A percentile compares a stretch with the other conserved stretches of the same genome.
phyloP scores from a whole-genome alignment of 2,888 invertebrate species.

The Apotomis capreana region DNA sequence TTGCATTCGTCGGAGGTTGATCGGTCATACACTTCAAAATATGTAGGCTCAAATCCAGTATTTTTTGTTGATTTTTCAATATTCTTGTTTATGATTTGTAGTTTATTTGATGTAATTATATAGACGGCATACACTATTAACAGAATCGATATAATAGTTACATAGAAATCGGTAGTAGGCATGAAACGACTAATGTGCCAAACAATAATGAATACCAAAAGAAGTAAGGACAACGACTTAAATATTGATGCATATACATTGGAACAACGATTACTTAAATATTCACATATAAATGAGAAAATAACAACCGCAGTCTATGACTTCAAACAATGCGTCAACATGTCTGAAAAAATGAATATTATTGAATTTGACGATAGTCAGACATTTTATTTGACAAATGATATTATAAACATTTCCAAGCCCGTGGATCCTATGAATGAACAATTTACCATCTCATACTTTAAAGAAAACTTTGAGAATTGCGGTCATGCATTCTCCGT shows the following conservation, averaged over 20 bases:
- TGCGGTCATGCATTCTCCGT: neutral
- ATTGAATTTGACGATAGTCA: neutral
- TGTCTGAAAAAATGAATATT: neutral
- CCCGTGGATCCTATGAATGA: neutral
- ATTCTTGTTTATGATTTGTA: neutral
- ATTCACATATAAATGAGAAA: neutral
- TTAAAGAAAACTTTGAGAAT: neutral
- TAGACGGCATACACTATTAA: neutral
- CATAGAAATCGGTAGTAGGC: neutral
- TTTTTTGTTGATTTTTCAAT: neutral
- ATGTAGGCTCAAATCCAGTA: too few relatives aligned
- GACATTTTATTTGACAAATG: conserved; percentile 3
- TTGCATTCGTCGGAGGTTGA: too few relatives aligned
- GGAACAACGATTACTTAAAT: neutral
- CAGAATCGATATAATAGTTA: neutral
- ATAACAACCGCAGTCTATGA: neutral
- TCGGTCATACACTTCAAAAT: too few relatives aligned
- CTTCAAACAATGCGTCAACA: neutral
- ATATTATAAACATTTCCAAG: conserved; percentile 1
- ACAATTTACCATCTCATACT: neutral
- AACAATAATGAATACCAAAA: neutral
- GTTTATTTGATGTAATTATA: neutral
- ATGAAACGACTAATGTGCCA: neutral
- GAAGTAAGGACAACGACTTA: neutral
- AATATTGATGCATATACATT: neutral